Evolutionary conservation across 1,140 invertebrate species (phyloP).

Genomic region (Leptoteleia sp.): DNA sequence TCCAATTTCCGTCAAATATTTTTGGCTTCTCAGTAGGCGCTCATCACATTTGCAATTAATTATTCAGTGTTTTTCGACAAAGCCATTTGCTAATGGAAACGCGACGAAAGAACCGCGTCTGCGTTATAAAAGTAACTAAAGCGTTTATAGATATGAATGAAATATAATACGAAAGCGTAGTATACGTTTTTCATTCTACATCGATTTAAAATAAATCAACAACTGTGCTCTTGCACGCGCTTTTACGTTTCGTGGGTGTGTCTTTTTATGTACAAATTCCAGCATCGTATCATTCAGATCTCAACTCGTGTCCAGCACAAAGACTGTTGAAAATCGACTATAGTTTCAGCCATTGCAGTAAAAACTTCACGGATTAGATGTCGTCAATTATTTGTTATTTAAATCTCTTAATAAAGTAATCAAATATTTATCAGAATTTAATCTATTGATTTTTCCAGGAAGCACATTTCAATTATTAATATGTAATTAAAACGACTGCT

Average conservation of each 20-base stretch:
- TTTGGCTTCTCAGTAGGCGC: constrained; percentile 14
- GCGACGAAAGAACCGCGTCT: constrained; percentile 6
- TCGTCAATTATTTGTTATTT: no score
- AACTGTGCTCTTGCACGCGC: not conserved
- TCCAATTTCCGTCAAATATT: constrained; percentile 1
- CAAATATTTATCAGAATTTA: no score
- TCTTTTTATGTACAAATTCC: constrained; percentile 20
- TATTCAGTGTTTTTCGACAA: constrained; percentile 8
- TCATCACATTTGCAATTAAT: constrained; percentile 18
- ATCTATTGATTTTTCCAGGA: no score
- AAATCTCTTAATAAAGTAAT: no score
- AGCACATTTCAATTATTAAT: no score
- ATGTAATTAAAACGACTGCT: no score
- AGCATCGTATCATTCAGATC: not conserved
- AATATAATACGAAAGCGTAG: constrained; percentile 28
- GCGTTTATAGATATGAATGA: constrained; percentile 10
- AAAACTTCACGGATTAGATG: no score
- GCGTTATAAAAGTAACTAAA: constrained; percentile 34
- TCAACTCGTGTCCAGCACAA: constrained; percentile 4
- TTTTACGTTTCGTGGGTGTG: no score
- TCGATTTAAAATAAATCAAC: constrained; percentile 24
- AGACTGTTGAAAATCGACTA: constrained; percentile 1
- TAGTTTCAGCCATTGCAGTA: not conserved
- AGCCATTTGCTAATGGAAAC: constrained; percentile 3
- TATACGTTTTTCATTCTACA: constrained; percentile 14